Percentiles rank a stretch among this genome's conserved stretches.
Conservation (phyloP, 2,113 vertebrate genomes). For the Dolichallabes microphthalmus region DNA sequence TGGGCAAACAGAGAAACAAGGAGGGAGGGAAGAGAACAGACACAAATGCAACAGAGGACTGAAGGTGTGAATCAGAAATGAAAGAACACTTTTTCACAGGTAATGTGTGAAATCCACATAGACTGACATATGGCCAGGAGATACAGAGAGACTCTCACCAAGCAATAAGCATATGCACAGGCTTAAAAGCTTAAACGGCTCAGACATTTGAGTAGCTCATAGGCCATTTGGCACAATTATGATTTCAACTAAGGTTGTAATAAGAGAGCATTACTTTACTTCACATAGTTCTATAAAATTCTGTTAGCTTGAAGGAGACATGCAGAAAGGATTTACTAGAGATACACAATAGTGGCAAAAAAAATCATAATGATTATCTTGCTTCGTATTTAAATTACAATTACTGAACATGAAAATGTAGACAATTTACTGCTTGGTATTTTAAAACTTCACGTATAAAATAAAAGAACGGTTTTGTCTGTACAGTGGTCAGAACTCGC, state of each 20-base stretch:
- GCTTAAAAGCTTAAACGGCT: background rate
- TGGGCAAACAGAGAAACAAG: conserved; percentile 1
- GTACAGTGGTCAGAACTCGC: too few species aligned
- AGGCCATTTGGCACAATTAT: conserved; percentile 22
- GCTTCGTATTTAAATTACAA: background rate
- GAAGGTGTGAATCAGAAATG: conserved; percentile 20
- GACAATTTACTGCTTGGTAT: background rate
- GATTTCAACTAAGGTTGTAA: background rate
- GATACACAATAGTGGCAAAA: background rate
- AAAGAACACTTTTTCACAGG: background rate
- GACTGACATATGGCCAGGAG: conserved; percentile 16
- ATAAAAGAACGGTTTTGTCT: too few species aligned
- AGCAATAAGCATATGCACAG: conserved; percentile 3
- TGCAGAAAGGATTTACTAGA: conserved; percentile 40
- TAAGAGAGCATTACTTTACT: background rate
- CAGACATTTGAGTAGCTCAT: conserved; percentile 10
- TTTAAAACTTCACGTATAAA: background rate
- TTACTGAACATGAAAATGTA: background rate
- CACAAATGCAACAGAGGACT: background rate
- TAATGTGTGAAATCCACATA: conserved; percentile 13
- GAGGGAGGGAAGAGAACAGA: background rate
- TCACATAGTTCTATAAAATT: background rate
- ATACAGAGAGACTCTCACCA: background rate
- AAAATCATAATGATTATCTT: background rate
- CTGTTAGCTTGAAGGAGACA: conserved; percentile 63